Conservation (phyloP, 1,140 invertebrate genomes). For the Saccostrea echinata region DNA sequence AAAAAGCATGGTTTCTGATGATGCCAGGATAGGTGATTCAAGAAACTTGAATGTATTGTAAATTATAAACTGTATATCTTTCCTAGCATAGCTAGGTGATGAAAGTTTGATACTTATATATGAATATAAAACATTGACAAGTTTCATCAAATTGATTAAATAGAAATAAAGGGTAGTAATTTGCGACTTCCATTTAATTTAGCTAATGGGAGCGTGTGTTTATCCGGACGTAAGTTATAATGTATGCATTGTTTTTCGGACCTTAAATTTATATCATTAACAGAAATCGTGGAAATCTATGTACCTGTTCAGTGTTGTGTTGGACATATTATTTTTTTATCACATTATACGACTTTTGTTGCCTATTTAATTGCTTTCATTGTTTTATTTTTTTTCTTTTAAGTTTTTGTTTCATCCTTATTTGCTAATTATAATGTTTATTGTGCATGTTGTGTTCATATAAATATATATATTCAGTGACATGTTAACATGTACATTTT, state of each 20-base stretch:
- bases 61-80: too few species aligned
- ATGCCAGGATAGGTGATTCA: too few species aligned
- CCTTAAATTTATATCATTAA: background rate
- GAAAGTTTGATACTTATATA: too few species aligned
- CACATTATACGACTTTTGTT: background rate
- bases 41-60: too few species aligned
- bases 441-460: too few species aligned
- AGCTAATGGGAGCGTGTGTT: constrained; percentile 17
- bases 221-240: constrained; percentile 31
- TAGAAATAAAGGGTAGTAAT: too few species aligned
- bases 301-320: background rate
- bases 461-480: too few species aligned
- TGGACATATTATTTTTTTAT: background rate
- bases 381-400: background rate
- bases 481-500: too few species aligned
- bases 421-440: background rate
- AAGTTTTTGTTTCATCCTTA: background rate
- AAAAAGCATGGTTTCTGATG: too few species aligned
- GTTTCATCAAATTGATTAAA: too few species aligned
- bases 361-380: background rate
- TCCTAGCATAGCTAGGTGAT: too few species aligned
- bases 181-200: background rate
- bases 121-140: too few species aligned
- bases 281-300: background rate
- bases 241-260: constrained; percentile 15